phyloP scores from a whole-genome alignment of 2,888 invertebrate genomes.

The Cephus rjabovi region DNA sequence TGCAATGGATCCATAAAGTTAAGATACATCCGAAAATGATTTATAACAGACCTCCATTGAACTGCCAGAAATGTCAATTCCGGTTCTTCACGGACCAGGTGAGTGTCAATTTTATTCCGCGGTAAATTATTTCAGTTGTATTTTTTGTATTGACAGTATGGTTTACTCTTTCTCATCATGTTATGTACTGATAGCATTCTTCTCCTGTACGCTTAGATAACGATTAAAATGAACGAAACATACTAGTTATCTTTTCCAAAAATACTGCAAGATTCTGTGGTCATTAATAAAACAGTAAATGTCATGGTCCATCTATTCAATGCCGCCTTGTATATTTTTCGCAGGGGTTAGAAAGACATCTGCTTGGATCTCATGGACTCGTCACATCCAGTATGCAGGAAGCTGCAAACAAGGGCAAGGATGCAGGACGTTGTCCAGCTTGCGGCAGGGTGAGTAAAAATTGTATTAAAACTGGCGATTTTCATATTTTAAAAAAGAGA shows the following conservation, averaged over 20 bases:
- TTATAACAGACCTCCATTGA: constrained; percentile 91
- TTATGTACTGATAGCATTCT: too few species aligned
- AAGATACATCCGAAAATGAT: constrained; percentile 97
- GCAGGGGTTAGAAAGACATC: constrained; percentile 94
- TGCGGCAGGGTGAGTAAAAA: constrained; percentile 84
- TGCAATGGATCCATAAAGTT: constrained; percentile 98
- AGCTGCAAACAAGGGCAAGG: constrained; percentile 94
- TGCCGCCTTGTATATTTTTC: neutral
- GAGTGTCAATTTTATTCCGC: constrained; percentile 17
- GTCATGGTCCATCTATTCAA: too few species aligned
- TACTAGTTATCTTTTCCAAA: neutral
- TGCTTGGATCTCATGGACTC: constrained; percentile 92
- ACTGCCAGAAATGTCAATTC: constrained; percentile 96
- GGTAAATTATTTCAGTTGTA: constrained; percentile 7
- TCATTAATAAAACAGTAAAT: too few species aligned
- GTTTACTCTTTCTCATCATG: too few species aligned
- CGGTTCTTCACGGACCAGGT: constrained; percentile 92
- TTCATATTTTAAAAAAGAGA: neutral
- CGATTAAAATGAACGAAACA: too few species aligned
- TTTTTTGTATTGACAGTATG: neutral
- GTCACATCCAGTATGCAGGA: constrained; percentile 97
- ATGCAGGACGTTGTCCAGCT: constrained; percentile 93
- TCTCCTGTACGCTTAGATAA: too few species aligned
- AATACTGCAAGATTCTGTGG: too few species aligned
- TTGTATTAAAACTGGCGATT: neutral